These are phyloP conservation scores for Maniola jurtina DNA, from an alignment of 1,140 invertebrate genomes.

Conservation along the genomic window DNA sequence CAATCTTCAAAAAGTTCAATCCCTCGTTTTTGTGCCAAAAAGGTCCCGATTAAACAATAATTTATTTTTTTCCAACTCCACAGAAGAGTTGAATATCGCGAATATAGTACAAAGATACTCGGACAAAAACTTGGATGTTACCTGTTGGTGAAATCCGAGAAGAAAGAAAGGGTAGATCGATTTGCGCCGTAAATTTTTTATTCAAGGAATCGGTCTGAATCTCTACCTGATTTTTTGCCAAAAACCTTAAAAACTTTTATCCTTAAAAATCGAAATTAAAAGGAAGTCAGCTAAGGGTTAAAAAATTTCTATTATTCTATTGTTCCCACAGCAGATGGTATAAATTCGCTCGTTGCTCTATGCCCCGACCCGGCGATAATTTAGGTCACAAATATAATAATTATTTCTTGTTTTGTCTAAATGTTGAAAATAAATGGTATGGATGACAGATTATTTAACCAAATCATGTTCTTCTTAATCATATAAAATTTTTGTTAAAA, in stretches of 20 bases:
- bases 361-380: slow-evolving; percentile 55
- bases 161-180: slow-evolving; percentile 72
- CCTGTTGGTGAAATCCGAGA: slow-evolving; percentile 76
- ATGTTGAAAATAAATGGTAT: no score
- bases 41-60: slow-evolving; percentile 69
- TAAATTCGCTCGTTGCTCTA: slow-evolving; percentile 54
- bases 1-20: slow-evolving; percentile 59
- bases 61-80: slow-evolving; percentile 56
- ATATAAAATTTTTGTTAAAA: no score
- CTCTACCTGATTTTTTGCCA: slow-evolving; percentile 63
- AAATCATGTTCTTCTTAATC: no score
- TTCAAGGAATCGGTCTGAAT: slow-evolving; percentile 26
- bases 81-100: slow-evolving; percentile 73
- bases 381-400: slow-evolving; percentile 51
- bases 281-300: slow-evolving; percentile 74
- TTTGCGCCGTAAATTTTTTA: slow-evolving; percentile 58
- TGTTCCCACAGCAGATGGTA: slow-evolving; percentile 60
- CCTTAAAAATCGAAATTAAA: slow-evolving; percentile 64
- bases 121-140: slow-evolving; percentile 68
- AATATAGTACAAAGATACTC: slow-evolving; percentile 65
- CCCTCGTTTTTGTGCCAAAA: slow-evolving; percentile 62
- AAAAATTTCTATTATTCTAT: slow-evolving; percentile 52
- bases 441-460: no score
- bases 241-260: slow-evolving; percentile 59
- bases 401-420: background rate